Base-by-base conservation (phyloP, 2,113 vertebrate genomes). In the Podocnemis expansa region DNA sequence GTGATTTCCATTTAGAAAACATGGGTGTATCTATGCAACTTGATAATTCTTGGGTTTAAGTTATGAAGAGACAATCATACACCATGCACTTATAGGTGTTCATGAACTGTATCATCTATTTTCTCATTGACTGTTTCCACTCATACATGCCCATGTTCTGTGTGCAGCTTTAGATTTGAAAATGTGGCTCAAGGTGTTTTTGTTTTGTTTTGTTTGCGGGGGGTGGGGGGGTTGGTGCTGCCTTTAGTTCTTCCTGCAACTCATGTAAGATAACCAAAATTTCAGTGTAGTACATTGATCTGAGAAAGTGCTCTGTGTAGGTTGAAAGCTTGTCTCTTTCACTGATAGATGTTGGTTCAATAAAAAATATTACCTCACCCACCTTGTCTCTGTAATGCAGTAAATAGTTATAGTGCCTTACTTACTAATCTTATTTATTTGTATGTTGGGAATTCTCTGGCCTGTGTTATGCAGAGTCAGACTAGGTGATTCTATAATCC, bases 361-460 rank as follows among this genome's bases (percentile, higher is more conserved):
- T 67, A n/a, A 67, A n/a, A n/a, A 16, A 67, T 60, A 67, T 67
- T 67, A n/a, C 31, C 34, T 67, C 60, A 67, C 16, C 14, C 31
- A 67, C 34, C 16, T n/a, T 67, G 60, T 63, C 60, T 19, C 31
- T 8, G 31, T 43, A 75, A 55, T 55, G 51, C 31, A 43, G 19
- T 82, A 58, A 0, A 0, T 1, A 82, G 55, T 3, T 21, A 31
- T 54, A 6, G 5, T 75, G 29, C 70, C 47, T 86, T 56, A 49
- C 5, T 91, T 1, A 10, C 2, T 13, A 24, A 54, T 55, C 1
- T 85, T 8, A 49, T 79, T 34, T 14, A 12, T 60, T 81, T 43
- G 87, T 6, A 43, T 31, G 3, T 60, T n/a, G 45, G 11, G n/a
- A 16, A 87, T 49, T 41, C 10, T 12, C 6, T 27, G 19, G n/a